A percentile compares a stretch with the other conserved stretches of the same genome.
These are phyloP conservation scores for Eupithecia exiguata DNA, from an alignment of 2,888 invertebrate genomes.

Conservation along the genomic window DNA sequence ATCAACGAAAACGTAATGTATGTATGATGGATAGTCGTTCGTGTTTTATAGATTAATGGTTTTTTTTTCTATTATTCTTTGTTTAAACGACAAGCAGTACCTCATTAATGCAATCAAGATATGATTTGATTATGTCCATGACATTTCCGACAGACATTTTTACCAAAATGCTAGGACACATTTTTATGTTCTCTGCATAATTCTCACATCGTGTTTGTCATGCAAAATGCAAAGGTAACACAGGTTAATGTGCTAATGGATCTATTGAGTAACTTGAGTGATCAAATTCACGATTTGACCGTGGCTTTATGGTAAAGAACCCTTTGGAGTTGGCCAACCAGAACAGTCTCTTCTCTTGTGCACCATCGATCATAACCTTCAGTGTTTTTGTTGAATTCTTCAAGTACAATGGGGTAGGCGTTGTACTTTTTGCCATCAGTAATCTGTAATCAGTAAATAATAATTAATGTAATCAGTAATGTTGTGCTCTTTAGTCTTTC, in stretches of 20 bases:
- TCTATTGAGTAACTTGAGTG: constrained; percentile 26
- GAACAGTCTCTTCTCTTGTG: background rate
- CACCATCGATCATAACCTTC: constrained; percentile 7
- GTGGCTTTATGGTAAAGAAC: background rate
- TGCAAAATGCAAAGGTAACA: constrained; percentile 36
- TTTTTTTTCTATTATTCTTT: constrained; percentile 17
- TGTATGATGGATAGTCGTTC: background rate
- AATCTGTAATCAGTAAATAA: too few species aligned
- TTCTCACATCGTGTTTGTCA: constrained; percentile 33
- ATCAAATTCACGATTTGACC: constrained; percentile 34
- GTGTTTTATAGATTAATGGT: constrained; percentile 8
- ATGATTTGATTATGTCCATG: constrained; percentile 26
- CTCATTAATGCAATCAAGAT: constrained; percentile 19
- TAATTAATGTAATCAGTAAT: too few species aligned
- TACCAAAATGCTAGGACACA: constrained; percentile 19
- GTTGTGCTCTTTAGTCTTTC: background rate
- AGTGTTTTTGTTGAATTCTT: background rate
- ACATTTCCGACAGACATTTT: constrained; percentile 20
- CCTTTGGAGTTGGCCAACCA: background rate
- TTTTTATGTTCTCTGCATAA: constrained; percentile 20
- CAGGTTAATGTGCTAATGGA: constrained; percentile 42
- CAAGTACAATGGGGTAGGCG: background rate
- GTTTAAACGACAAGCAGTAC: constrained; percentile 14
- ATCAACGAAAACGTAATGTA: background rate
- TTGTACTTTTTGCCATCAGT: background rate